Conservation (phyloP, 2,797 vertebrate species). For the Cuniculus paca region DNA sequence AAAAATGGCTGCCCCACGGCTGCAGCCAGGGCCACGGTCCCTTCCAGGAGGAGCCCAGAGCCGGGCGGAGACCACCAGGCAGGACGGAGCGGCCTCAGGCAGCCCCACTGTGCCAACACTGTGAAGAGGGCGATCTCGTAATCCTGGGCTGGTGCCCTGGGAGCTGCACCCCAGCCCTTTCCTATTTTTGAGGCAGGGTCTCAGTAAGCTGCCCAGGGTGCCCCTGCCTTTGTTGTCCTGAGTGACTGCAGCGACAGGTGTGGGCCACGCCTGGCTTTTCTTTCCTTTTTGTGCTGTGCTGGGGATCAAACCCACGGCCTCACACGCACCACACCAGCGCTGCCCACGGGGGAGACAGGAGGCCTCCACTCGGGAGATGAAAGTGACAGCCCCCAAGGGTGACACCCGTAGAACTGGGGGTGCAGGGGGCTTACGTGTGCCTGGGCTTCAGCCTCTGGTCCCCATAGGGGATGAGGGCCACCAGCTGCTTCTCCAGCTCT, state of each 20-base stretch:
- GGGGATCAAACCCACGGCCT: not conserved
- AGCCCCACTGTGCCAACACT: not conserved
- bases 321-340: not conserved
- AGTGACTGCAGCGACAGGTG: not conserved
- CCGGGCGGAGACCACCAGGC: not conserved
- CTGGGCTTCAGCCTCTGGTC: conserved; percentile 94
- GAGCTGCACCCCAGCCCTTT: not conserved
- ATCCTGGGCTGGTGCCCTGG: not conserved
- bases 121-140: not conserved
- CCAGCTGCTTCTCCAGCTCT: conserved; percentile 93
- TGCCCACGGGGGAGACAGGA: not conserved
- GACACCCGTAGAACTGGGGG: not conserved
- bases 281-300: not conserved
- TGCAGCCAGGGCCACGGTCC: not conserved
- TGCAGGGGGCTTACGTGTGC: conserved; percentile 90
- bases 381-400: not conserved
- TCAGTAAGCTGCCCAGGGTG: not conserved
- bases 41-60: not conserved
- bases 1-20: not conserved
- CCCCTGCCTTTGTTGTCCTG: not conserved
- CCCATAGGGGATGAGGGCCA: conserved; percentile 95
- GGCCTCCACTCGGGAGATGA: not conserved
- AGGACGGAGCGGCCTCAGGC: not conserved
- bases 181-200: not conserved
- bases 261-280: not conserved